These are phyloP conservation scores for Cardiocondyla obscurior DNA, from an alignment of 1,140 invertebrate genomes.

Conservation along the genomic window DNA sequence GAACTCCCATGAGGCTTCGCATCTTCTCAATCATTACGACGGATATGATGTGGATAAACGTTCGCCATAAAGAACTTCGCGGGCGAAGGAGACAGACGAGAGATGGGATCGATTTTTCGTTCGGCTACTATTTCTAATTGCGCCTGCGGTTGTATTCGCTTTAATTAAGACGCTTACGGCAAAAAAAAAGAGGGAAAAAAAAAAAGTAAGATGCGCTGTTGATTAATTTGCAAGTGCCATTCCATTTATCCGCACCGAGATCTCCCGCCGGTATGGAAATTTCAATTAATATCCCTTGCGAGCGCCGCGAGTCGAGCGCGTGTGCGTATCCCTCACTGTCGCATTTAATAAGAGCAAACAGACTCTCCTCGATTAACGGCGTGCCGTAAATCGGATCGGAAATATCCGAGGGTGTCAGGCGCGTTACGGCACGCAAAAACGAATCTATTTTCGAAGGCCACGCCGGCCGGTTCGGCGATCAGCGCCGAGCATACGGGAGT, in stretches of 20 bases:
- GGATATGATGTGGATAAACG: not conserved
- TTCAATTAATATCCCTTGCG: conserved; percentile 26
- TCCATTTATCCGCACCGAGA: conserved; percentile 1
- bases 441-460: conserved; percentile 67
- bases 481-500: conserved; percentile 15
- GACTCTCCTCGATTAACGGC: not conserved
- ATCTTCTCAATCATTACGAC: not conserved
- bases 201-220: not conserved
- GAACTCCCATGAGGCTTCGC: not conserved
- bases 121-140: conserved; percentile 4
- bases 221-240: conserved; percentile 2
- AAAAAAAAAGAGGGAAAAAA: conserved; percentile 11
- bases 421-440: conserved; percentile 13
- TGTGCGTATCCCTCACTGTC: not conserved
- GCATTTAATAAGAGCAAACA: conserved; percentile 41
- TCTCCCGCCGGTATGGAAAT: conserved; percentile 17
- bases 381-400: conserved; percentile 7
- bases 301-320: not conserved
- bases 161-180: conserved; percentile 16
- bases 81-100: not conserved
- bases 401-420: not conserved
- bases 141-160: not conserved
- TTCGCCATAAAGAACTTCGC: not conserved
- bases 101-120: conserved; percentile 3
- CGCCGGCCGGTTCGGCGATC: conserved; percentile 36